Percentiles rank a stretch among this genome's conserved stretches.
Conservation (phyloP, 1,140 invertebrate species). For the Macrosteles quadrilineatus region DNA sequence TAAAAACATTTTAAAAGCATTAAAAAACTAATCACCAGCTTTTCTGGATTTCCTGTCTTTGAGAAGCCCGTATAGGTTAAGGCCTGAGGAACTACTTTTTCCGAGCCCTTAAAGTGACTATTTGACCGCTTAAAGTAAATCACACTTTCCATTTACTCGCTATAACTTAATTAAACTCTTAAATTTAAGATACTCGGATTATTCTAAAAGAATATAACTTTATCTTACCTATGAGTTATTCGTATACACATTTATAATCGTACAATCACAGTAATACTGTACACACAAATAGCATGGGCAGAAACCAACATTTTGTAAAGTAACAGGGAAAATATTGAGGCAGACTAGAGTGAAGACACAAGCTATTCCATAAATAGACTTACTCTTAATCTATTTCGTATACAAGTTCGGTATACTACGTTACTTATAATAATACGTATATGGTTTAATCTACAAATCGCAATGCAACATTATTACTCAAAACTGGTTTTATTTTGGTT, state of each 20-base stretch:
- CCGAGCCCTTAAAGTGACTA: background rate
- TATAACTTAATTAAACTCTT: conserved; percentile 13
- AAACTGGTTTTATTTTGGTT: no score
- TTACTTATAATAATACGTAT: conserved; percentile 20
- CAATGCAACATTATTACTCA: no score
- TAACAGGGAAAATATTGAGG: conserved; percentile 8
- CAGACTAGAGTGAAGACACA: conserved; percentile 21
- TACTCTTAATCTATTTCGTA: conserved; percentile 19
- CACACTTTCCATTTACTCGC: conserved; percentile 4
- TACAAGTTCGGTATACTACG: conserved; percentile 18
- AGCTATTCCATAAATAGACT: conserved; percentile 17
- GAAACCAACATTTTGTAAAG: background rate
- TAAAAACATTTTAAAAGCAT: no score
- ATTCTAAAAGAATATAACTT: conserved; percentile 19
- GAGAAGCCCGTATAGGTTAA: no score
- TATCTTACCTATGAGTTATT: background rate
- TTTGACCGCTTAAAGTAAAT: conserved; percentile 6
- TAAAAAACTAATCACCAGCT: no score
- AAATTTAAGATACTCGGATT: conserved; percentile 25
- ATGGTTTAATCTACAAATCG: background rate
- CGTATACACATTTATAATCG: conserved; percentile 22
- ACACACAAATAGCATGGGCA: conserved; percentile 4
- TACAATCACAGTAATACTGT: conserved; percentile 20
- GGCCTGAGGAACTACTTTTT: no score
- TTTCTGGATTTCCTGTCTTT: no score